Percentiles rank a stretch among this genome's conserved stretches.
Evolutionary conservation across 2,888 invertebrate species (phyloP).

Genomic region (Bombylius major): DNA sequence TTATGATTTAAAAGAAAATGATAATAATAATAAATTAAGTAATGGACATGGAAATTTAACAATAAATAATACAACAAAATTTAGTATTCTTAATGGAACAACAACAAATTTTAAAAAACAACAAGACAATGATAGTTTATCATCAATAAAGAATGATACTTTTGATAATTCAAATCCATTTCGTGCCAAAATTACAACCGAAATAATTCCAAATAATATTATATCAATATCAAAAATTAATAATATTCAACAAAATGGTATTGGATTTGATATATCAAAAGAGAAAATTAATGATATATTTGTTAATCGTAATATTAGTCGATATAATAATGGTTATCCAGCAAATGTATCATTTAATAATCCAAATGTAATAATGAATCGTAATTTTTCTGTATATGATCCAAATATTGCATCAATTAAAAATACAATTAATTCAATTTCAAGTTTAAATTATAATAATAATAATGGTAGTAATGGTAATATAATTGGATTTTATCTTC

Average conservation of each 20-base stretch:
- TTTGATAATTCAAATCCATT: neutral
- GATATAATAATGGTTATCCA: constrained; percentile 1
- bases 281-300: constrained; percentile 18
- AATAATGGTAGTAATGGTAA: neutral
- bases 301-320: constrained; percentile 14
- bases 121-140: neutral
- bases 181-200: constrained; percentile 1
- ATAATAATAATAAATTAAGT: neutral
- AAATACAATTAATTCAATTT: constrained; percentile 4
- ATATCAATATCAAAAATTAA: neutral
- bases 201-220: constrained; percentile 1
- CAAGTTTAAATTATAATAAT: constrained; percentile 6
- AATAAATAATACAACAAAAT: constrained; percentile 1
- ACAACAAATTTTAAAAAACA: neutral
- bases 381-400: constrained; percentile 13
- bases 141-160: neutral
- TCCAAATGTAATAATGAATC: constrained; percentile 4
- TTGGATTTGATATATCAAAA: constrained; percentile 2
- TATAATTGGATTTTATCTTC: constrained; percentile 16
- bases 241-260: neutral
- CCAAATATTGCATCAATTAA: constrained; percentile 2
- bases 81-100: neutral
- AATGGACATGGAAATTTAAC: constrained; percentile 6
- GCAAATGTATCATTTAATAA: constrained; percentile 13
- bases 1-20: constrained; percentile 1